Conservation (phyloP, 2,113 vertebrate species). For the Cottus gobio region DNA sequence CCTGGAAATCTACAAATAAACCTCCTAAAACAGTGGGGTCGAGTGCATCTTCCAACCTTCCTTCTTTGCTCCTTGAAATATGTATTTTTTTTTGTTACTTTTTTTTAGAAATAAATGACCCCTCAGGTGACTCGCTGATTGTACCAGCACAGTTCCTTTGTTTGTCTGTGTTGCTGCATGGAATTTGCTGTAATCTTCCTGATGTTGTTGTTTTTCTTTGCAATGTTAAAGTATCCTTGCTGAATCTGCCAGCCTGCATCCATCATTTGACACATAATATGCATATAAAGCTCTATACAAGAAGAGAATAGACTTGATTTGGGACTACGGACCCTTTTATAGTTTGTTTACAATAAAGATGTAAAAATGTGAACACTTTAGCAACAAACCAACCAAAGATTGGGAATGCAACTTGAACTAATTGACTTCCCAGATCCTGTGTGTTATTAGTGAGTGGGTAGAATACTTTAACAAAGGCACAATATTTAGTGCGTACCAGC, state of each 20-base stretch:
- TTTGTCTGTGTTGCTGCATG: neutral
- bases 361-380: neutral
- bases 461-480: no score
- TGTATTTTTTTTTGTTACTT: no score
- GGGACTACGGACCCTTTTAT: neutral
- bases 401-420: no score
- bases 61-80: neutral
- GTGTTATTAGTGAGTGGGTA: no score
- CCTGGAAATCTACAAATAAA: conserved; percentile 3
- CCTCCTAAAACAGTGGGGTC: neutral
- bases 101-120: neutral
- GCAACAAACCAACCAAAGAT: no score
- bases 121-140: neutral
- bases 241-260: neutral
- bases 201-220: neutral
- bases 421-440: no score
- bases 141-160: neutral
- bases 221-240: neutral
- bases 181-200: neutral
- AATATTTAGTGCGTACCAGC: no score
- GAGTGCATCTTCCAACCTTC: neutral
- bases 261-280: neutral
- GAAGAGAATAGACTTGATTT: neutral
- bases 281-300: neutral
- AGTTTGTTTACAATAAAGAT: neutral